These are phyloP conservation scores for Oceanodroma leucorhoa DNA, from an alignment of 2,797 vertebrate genomes.

Conservation along the genomic window DNA sequence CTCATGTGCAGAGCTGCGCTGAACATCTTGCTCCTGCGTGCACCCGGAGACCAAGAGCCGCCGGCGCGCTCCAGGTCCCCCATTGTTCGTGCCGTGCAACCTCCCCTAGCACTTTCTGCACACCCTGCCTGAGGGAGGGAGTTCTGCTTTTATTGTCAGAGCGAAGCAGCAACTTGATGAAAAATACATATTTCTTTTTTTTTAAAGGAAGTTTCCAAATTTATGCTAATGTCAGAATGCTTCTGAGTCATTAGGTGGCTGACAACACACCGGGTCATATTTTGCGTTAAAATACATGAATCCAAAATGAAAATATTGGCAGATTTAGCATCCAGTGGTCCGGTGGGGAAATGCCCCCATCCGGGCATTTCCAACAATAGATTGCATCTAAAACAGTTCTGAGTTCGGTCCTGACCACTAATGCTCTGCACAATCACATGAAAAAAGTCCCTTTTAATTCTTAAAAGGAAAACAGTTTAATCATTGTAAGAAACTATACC, in stretches of 20 bases:
- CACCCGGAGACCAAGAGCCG: rapidly evolving
- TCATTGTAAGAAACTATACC: conserved; percentile 57
- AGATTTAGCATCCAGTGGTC: not conserved
- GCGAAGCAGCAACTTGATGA: not conserved
- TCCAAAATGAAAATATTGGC: not conserved
- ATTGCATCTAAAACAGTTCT: not conserved
- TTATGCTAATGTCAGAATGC: not conserved
- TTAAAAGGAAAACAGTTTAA: conserved; percentile 63
- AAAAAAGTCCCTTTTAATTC: conserved; percentile 32
- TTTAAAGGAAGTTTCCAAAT: not conserved
- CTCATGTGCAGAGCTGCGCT: rapidly evolving
- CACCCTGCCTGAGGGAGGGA: not conserved
- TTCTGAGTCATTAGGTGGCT: not conserved
- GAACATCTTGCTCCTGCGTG: not conserved
- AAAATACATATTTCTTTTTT: not conserved
- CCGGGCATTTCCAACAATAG: not conserved
- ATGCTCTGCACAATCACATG: not conserved
- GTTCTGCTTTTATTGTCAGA: not conserved
- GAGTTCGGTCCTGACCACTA: not conserved
- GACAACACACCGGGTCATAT: not conserved
- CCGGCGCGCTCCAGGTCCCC: rapidly evolving
- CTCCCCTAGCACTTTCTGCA: rapidly evolving
- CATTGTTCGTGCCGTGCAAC: rapidly evolving
- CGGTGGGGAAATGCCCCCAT: not conserved
- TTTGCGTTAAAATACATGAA: conserved; percentile 2